Base-by-base conservation (phyloP, 2,888 invertebrate species). In the Epinotia ramella region DNA sequence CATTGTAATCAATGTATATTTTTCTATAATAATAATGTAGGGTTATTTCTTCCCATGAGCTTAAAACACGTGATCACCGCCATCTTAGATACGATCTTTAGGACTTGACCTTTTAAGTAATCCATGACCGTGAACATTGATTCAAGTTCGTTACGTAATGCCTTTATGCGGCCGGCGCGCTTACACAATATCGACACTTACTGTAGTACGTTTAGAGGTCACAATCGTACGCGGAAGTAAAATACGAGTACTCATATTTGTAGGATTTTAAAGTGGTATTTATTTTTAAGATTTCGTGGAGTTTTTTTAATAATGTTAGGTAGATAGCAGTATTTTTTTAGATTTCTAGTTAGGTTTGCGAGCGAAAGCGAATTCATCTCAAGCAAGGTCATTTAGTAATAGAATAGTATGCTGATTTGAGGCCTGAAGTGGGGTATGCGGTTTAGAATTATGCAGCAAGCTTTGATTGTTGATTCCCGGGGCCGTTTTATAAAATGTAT, bases 71-170 rank as follows among this genome's bases (percentile, higher is more conserved):
- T 72, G 65, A 71, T 66, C 11, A 72, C 77, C 75, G 81, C 83
- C 85, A 86, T 84, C 84, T 84, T 84, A 83, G 83, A 84, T 84
- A 81, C 80, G 83, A 83, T 80, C 84, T 83, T 83, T 84, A 86
- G 82, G 83, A 82, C 86, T 84, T 88, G 92, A 91, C 91, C 92
- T 92, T 77, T 91, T 86, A 85, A 86, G 84, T 85, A 87, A 86
- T 84, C 91, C 91, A 84, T 93, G 93, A 92, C 91, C 93, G 89
- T 93, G 92, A 91, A 88, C 87, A 84, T 87, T 84, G 89, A 88
- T 90, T 91, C 90, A 86, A 87, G 89, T 87, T 87, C 84, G 85
- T 93, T 92, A 90, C 91, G 91, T 91, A 92, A 92, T 80, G 62
- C 57, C 28, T 84, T 83, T 84, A 83, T 88, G 85, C 86, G 88